A percentile compares a stretch with the other conserved stretches of the same genome.
Conservation (phyloP, 2,113 vertebrate genomes). For the Takifugu flavidus region DNA sequence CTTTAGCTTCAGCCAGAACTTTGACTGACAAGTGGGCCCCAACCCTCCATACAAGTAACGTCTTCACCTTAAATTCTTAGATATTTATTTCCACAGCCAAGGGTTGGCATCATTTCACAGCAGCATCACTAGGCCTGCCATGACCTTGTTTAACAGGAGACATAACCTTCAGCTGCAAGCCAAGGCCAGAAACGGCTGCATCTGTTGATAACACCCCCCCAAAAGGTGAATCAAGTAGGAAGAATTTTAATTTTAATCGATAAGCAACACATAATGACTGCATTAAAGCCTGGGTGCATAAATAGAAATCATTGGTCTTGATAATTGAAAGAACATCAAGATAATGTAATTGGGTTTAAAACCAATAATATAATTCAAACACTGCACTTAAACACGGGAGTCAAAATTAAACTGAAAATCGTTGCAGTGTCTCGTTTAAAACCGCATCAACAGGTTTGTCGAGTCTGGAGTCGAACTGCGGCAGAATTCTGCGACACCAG, state of each 20-base stretch:
- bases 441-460: slow-evolving; percentile 52
- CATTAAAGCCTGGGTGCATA: too few species aligned
- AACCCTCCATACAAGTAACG: not conserved
- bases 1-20: not conserved
- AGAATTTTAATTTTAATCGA: too few species aligned
- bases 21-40: not conserved
- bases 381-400: too few species aligned
- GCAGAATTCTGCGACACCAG: slow-evolving; percentile 44
- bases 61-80: too few species aligned
- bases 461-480: slow-evolving; percentile 49
- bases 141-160: slow-evolving; percentile 46
- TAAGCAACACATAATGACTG: too few species aligned
- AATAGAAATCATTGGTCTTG: too few species aligned
- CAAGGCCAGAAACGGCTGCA: slow-evolving; percentile 30
- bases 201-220: slow-evolving; percentile 16
- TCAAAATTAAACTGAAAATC: too few species aligned
- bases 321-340: too few species aligned
- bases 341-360: too few species aligned
- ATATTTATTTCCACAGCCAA: not conserved
- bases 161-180: slow-evolving; percentile 54
- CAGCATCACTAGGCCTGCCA: slow-evolving; percentile 24
- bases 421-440: not conserved
- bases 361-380: too few species aligned
- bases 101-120: slow-evolving; percentile 7
- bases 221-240: not conserved